Conservation (phyloP, 2,888 invertebrate genomes). For the Oegoconia quadripuncta region DNA sequence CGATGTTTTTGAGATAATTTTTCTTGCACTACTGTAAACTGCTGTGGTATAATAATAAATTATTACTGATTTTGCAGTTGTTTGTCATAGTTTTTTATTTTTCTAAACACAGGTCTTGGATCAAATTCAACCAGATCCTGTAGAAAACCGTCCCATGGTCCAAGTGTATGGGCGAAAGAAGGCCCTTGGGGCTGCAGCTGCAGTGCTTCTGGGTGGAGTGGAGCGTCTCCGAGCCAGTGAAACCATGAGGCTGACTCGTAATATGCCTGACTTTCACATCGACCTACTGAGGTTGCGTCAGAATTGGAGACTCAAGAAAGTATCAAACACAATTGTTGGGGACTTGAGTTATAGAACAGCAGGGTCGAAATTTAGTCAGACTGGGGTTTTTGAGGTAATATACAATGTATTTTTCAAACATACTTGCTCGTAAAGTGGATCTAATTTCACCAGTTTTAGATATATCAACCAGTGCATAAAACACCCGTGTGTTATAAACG, state of each 20-base stretch:
- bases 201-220: conserved; percentile 90
- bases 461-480: too few species aligned
- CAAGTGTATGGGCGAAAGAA: conserved; percentile 96
- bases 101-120: conserved; percentile 86
- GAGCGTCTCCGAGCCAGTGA: conserved; percentile 92
- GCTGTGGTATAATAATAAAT: neutral
- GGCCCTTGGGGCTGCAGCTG: conserved; percentile 91
- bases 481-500: too few species aligned
- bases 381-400: conserved; percentile 94
- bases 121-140: conserved; percentile 90
- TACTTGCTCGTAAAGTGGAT: too few species aligned
- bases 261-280: conserved; percentile 94
- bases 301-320: conserved; percentile 97
- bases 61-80: neutral
- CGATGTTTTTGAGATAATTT: too few species aligned
- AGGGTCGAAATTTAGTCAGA: conserved; percentile 95
- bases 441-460: too few species aligned
- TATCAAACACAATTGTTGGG: conserved; percentile 95
- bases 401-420: neutral
- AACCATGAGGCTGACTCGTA: conserved; percentile 84
- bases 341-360: conserved; percentile 97
- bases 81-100: conserved; percentile 22
- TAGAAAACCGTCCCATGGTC: conserved; percentile 91
- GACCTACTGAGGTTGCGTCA: conserved; percentile 93
- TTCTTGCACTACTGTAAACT: too few species aligned